Evolutionary conservation across 1,140 invertebrate species (phyloP).

Genomic region (Euschistus heros): DNA sequence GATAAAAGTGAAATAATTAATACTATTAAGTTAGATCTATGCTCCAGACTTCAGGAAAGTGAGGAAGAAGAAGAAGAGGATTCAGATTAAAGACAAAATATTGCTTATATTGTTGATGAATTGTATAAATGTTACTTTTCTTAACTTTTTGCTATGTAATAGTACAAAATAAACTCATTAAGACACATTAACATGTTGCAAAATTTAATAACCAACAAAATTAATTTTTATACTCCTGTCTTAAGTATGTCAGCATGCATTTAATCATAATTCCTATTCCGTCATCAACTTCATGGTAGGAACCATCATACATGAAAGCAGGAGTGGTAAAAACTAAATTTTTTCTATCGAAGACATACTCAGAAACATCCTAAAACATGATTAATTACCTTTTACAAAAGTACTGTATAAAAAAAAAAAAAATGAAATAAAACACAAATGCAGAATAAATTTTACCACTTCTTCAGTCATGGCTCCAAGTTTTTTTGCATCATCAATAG

Average conservation of each 20-base stretch:
- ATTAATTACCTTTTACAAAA: neutral
- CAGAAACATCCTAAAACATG: constrained; percentile 37
- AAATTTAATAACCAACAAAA: neutral
- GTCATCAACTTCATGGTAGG: constrained; percentile 42
- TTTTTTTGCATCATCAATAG: constrained; percentile 39
- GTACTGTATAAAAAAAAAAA: constrained; percentile 31
- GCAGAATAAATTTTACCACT: constrained; percentile 15
- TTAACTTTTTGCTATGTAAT: too few relatives aligned
- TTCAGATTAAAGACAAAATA: too few relatives aligned
- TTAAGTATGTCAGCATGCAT: constrained; percentile 16
- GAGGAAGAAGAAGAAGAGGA: too few relatives aligned
- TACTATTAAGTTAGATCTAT: too few relatives aligned
- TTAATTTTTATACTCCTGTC: neutral
- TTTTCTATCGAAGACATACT: constrained; percentile 39
- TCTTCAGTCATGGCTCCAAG: constrained; percentile 43
- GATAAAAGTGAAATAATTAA: too few relatives aligned
- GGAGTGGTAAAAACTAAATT: constrained; percentile 48
- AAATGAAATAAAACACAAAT: constrained; percentile 25
- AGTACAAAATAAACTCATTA: too few relatives aligned
- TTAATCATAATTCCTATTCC: constrained; percentile 46
- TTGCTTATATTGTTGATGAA: too few relatives aligned
- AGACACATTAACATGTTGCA: too few relatives aligned
- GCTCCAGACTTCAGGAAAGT: too few relatives aligned
- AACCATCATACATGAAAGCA: constrained; percentile 46
- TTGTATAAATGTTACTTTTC: too few relatives aligned